Evolutionary conservation across 2,113 vertebrate genomes (phyloP).

Genomic region (Euleptes europaea): DNA sequence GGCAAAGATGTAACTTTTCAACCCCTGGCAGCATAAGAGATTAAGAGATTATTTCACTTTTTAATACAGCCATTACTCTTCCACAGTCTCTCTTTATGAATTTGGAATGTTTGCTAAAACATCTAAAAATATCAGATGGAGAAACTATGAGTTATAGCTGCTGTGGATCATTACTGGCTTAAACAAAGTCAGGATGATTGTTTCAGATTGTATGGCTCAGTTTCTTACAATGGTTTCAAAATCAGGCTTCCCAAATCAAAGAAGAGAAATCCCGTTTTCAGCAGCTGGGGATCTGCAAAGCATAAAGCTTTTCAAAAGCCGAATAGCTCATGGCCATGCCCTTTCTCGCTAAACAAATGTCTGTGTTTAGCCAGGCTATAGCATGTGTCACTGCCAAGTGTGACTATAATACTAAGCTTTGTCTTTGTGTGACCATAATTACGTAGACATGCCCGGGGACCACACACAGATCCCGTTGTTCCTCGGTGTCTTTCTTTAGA

Average conservation of each 20-base stretch:
- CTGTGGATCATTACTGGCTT: background rate
- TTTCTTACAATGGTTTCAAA: background rate
- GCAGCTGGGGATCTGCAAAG: constrained; percentile 15
- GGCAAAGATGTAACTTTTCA: background rate
- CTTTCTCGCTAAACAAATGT: constrained; percentile 50
- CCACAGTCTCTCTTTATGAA: background rate
- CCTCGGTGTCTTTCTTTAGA: constrained; percentile 57
- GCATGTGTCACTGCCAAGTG: constrained; percentile 51
- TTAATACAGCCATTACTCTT: background rate
- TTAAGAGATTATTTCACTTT: background rate
- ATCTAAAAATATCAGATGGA: constrained; percentile 10
- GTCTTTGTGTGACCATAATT: constrained; percentile 51
- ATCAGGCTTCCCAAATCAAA: constrained; percentile 26
- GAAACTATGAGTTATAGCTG: constrained; percentile 6
- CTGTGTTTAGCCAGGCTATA: constrained; percentile 22
- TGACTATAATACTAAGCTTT: constrained; percentile 65
- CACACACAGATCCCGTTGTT: constrained; percentile 59
- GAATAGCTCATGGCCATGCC: constrained; percentile 28
- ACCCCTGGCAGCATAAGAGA: background rate
- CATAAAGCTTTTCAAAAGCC: constrained; percentile 45
- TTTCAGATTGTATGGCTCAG: background rate
- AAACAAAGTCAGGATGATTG: constrained; percentile 6
- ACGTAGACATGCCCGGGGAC: constrained; percentile 48
- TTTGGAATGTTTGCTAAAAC: background rate
- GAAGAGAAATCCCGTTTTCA: constrained; percentile 19